Evolutionary conservation across 2,113 vertebrate genomes (phyloP), one percentile per base, ranked within the genome.

Genomic region (Pseudorasbora parva): DNA sequence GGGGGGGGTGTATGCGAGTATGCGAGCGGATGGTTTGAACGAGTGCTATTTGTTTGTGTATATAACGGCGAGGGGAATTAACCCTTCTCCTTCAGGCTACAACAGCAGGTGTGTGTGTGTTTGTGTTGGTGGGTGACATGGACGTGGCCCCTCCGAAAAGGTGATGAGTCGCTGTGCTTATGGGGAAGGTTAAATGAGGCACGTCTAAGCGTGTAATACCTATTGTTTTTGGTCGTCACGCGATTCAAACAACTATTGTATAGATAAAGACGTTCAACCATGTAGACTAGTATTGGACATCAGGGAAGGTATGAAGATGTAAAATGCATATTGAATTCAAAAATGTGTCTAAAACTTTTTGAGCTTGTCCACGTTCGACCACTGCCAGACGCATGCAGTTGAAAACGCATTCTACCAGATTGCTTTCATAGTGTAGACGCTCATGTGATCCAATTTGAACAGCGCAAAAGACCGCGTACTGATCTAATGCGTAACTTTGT

Each of bases 181-280:
- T 85, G 87, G 84, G 81, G 68, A 57, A 68, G 1, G 78, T 51
- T 86, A 87, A 93, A 92, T 88, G 87, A 90, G 82, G 87, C 85
- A 19, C 85, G 75, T 74, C 78, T 88, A 89, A 90, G 84, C 82
- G 81, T 84, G 72, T 78, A 87, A 85, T 86, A 80, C 78, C 88
- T 82, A 88, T 93, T 92, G 90, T 93, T 79, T 87, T 81, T 56
- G 25, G 14, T 66, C 74, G 73, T 62, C 78, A 59, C 59, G 43
- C 68, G 78, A 71, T 14, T 71, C 72, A 82, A 79, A 81, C 82
- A 60, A 68, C 25, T 73, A 47, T 41, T 62, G 43, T 81, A 45
- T 76, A 69, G 57, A 8, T 21, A 11, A 54, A 81, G 27, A 54
- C 8, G 45, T 62, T 23, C 4, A 71, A 2, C 37, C 2, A 23